A percentile compares a stretch with the other conserved stretches of the same genome.
Evolutionary conservation across 2,113 vertebrate species (phyloP).

Genomic region (Oryzias curvinotus): DNA sequence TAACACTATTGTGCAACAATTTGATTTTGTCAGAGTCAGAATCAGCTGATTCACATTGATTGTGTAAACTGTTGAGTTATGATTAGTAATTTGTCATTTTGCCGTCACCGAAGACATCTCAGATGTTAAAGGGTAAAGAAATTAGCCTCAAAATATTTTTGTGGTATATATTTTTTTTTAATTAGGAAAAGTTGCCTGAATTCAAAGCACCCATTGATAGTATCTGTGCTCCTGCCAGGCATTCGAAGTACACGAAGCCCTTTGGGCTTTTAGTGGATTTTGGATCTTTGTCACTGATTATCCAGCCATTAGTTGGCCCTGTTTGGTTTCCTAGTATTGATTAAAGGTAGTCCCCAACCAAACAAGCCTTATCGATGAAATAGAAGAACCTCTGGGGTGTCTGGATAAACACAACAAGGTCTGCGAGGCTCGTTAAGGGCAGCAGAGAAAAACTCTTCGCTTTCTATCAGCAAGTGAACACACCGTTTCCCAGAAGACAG

Average conservation of each 20-base stretch:
- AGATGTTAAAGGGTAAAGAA: too few relatives aligned
- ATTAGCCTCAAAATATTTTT: too few relatives aligned
- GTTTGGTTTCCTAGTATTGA: conserved; percentile 69
- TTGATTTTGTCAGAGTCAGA: too few relatives aligned
- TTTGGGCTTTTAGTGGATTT: conserved; percentile 45
- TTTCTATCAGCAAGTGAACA: conserved; percentile 17
- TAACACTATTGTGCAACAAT: too few relatives aligned
- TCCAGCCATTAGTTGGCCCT: conserved; percentile 62
- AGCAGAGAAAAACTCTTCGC: conserved; percentile 13
- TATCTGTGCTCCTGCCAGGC: not conserved
- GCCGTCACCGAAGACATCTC: too few relatives aligned
- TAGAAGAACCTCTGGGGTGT: conserved; percentile 31
- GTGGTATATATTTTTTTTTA: too few relatives aligned
- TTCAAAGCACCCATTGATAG: too few relatives aligned
- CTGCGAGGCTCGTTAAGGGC: not conserved
- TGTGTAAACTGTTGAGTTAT: too few relatives aligned
- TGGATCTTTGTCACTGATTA: conserved; percentile 62
- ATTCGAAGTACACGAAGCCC: conserved; percentile 31
- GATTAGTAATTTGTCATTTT: too few relatives aligned
- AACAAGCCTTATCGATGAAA: conserved; percentile 71
- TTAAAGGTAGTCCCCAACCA: conserved; percentile 69
- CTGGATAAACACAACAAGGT: conserved; percentile 54
- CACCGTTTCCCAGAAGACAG: conserved; percentile 31
- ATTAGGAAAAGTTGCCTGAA: too few relatives aligned
- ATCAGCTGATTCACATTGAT: too few relatives aligned